Base-by-base conservation (phyloP, 2,797 vertebrate genomes). In the Lacerta viridis region DNA sequence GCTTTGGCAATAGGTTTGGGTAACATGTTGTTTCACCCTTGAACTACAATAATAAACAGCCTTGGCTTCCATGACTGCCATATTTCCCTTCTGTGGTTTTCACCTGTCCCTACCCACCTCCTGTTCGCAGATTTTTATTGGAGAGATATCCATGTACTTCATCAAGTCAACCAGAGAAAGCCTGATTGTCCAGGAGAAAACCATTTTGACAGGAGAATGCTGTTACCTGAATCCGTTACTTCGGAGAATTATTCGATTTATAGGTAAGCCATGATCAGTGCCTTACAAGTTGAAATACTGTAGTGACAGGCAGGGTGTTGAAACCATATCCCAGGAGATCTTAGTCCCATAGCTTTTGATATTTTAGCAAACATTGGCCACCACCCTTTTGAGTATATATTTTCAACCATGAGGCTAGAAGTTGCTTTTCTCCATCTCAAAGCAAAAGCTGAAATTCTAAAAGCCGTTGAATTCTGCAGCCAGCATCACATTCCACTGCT, bases 171-270 rank as follows among this genome's bases (percentile, higher is more conserved):
- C 98, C 17, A 97, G 98, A 96, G 98, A 99, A 95, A 97, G 97
- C 76, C 97, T 99, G 86, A 97, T 99, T 94, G 96, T 97, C 91
- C 98, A 99, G 95, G 99, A 99, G 96, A 99, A 99, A 97, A 99
- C 98, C 91, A 99, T 99, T 84, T 96, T 99, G 92, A 99, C 98
- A 1, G 98, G 98, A 93, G 98, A 99, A 91, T 99, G 99, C 94
- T 99, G 99, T 96, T 99, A 99, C 95, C 98, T 99, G 96, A 99
- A 98, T 94, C 99, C 99, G 17, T 97, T 99, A 79, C 97, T 99
- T 91, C 98, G 99, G 84, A 98, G 99, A 96, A 98, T 99, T 93
- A 96, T 99, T 92, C 97, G 98, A 94, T 99, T 99, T 96, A 98
- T 98, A 95, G 99, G 99, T 99, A 94, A 98, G 97, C 91, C 66